These are phyloP conservation scores for Anas platyrhynchos DNA, from an alignment of 2,113 vertebrate genomes.

Conservation along the genomic window DNA sequence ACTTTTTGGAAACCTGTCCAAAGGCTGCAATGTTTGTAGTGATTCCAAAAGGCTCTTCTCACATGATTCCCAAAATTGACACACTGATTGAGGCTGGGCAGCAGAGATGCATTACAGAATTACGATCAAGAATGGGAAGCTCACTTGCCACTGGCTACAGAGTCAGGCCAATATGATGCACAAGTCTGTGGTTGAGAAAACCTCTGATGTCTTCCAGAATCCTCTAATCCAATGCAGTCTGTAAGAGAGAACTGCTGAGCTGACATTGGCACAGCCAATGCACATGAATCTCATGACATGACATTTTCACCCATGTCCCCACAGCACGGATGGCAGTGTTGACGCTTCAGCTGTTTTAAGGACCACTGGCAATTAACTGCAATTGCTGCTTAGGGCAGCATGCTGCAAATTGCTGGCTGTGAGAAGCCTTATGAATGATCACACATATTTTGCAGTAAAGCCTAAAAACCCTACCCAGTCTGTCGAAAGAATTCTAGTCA, in stretches of 20 bases:
- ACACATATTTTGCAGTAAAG: background rate
- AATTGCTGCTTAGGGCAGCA: background rate
- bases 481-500: background rate
- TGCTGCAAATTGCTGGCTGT: background rate
- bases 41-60: background rate
- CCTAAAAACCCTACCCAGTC: background rate
- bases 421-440: background rate
- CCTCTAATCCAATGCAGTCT: background rate
- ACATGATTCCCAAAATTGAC: background rate
- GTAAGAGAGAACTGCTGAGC: background rate
- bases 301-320: background rate
- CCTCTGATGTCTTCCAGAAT: background rate
- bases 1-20: background rate
- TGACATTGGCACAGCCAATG: background rate
- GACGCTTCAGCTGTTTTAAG: background rate
- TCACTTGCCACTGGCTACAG: background rate
- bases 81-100: background rate
- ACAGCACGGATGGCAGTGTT: background rate
- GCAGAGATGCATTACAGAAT: background rate
- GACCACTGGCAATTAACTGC: background rate
- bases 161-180: background rate
- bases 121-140: background rate
- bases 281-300: background rate
- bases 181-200: background rate
- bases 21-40: background rate